Evolutionary conservation across 2,888 invertebrate species (phyloP), one percentile per base, ranked within the genome.

Genomic region (Pyrrhosoma nymphula): DNA sequence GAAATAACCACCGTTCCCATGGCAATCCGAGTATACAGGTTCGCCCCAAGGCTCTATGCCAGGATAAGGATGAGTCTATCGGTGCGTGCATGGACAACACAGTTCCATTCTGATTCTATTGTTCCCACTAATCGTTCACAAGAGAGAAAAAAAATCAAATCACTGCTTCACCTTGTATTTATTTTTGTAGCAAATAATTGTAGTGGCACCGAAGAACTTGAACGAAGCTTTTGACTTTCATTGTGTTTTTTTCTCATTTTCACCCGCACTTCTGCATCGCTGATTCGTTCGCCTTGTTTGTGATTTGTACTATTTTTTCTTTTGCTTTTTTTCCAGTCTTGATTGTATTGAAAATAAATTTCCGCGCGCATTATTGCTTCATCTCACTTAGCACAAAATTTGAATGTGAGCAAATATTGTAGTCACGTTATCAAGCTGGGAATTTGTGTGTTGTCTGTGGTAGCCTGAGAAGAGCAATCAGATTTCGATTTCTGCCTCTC

Each of bases 21-120:
- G 93, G 93, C 93, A 35, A 3, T 69, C 39, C 93, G 93, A 35
- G 93, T 47, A 47, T 93, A 63, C 93, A 60, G 93, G 69, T 93
- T 93, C 93, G 93, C 93, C 26, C 93, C 93, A 35, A 93, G 93
- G 93, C 93, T 93, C 12, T 93, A 93, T 47, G 93, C 93, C 93
- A 35, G 93, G 93, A 93, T 93, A 39, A 69, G 93, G 93, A 93
- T 39, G 93, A 93, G 93, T 47, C n/a, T 93, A 6, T 63, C 93
- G 93, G 93, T 93, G 93, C 63, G 93, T 93, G 56, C 63, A 47
- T 35, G 23, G 18, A 56, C 26, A 55, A 89, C 18, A 55, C 18
- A 55, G 23, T 89, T 89, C n/a, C n/a, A 35, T 35, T 88, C 18
- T 89, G 23, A 47, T 55, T 26, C 16, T 60, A 60, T 10, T 39